Evolutionary conservation across 2,888 invertebrate species (phyloP).

Genomic region (Rhyacophila evoluta): DNA sequence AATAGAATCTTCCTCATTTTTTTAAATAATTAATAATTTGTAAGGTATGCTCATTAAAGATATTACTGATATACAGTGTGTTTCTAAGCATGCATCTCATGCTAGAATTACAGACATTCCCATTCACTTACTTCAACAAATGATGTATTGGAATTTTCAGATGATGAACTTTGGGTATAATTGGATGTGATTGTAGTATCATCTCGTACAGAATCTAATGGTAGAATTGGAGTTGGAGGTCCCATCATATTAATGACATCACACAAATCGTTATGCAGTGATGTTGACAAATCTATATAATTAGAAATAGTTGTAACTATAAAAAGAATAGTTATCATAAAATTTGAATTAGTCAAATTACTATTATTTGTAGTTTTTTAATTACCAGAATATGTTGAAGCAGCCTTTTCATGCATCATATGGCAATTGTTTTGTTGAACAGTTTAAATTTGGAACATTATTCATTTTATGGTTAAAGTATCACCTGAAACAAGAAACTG

Average conservation of each 20-base stretch:
- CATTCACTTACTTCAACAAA: conserved; percentile 37
- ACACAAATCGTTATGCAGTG: conserved; percentile 38
- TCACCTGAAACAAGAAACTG: no score
- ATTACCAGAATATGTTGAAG: neutral
- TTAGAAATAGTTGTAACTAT: neutral
- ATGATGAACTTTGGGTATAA: neutral
- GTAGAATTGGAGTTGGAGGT: conserved; percentile 35
- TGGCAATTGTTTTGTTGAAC: no score
- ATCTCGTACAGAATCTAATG: conserved; percentile 27
- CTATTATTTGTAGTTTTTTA: neutral
- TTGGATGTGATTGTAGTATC: conserved; percentile 35
- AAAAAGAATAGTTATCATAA: neutral
- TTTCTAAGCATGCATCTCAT: no score
- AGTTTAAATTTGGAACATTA: no score
- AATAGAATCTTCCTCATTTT: no score
- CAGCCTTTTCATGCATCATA: no score
- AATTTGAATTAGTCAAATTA: no score
- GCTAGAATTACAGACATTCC: no score
- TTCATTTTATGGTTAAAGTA: neutral
- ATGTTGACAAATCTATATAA: conserved; percentile 27
- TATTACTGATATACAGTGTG: no score
- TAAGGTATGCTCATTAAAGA: no score
- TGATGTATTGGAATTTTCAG: conserved; percentile 38
- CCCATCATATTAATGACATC: conserved; percentile 44
- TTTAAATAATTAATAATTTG: no score